Base-by-base conservation (phyloP, 2,113 vertebrate genomes). In the Sciurus niger region DNA sequence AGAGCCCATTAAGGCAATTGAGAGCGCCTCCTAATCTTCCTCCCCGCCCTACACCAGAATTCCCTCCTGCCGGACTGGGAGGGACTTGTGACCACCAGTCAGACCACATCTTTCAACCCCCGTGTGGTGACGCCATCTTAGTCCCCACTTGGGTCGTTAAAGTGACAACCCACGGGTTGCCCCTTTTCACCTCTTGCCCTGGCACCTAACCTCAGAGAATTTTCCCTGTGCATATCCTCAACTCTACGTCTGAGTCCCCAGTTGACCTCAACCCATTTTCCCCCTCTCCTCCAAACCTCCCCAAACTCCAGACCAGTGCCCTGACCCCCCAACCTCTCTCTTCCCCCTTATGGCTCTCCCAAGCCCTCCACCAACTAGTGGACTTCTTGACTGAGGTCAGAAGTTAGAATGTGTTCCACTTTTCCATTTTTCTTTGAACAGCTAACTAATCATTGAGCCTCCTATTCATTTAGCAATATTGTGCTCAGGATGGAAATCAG, bases 1-100 rank as follows among this genome's bases (percentile, higher is more conserved):
- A 99, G 99, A 99, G 99, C 99, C 99, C 99, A 99, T 99, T 99
- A 99, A 99, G 99, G 99, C 99, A 99, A 99, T 99, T 99, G 99
- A 99, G 98, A 99, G 98, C 98, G 99, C 99, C 99, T 99, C 99
- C 99, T 99, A 99, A 99, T 99, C 99, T 99, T 99, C 99, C 99
- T 99, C 99, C 98, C 99, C 98, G 98, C 99, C 99, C 99, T 98
- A 98, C 98, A 96, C 99, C 99, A 98, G 97, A 98, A 96, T 98
- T 98, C 98, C 97, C 96, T 98, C 98, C 98, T 98, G 97, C 98
- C 89, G 93, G 97, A 97, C 98, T n/a, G 1, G 43, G 65, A 95
- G 78, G 97, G 95, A 80, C 95, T 97, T 93, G 60, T 84, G 84
- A 72, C 55, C 60, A 8, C 24, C 60, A 90, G 93, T 87, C 0